Percentiles rank a stretch among this genome's conserved stretches.
Conservation (phyloP, 1,140 invertebrate species). For the Lepidurus apus region DNA sequence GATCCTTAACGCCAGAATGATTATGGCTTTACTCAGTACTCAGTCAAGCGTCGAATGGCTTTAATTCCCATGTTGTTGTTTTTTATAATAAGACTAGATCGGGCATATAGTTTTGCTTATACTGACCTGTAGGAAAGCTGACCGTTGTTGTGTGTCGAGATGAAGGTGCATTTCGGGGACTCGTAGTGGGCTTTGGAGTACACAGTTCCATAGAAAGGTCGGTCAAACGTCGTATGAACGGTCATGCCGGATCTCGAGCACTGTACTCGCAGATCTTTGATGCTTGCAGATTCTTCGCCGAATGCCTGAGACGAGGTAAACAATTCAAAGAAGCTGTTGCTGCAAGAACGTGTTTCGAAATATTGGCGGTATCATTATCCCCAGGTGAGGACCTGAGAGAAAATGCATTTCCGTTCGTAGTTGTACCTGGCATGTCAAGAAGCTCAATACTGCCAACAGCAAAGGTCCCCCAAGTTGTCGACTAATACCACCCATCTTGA, state of each 20-base stretch:
- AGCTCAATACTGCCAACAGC: not conserved
- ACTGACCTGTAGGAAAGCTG: slow-evolving; percentile 31
- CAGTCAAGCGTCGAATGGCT: not conserved
- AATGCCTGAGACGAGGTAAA: not conserved
- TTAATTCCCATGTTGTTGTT: not conserved
- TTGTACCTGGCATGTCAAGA: not conserved
- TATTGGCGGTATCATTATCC: too few relatives aligned
- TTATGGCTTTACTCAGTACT: not conserved
- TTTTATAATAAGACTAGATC: not conserved
- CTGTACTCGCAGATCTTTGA: slow-evolving; percentile 31
- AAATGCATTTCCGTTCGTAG: not conserved
- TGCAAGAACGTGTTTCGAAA: not conserved
- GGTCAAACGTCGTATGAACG: slow-evolving; percentile 33
- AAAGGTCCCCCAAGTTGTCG: not conserved
- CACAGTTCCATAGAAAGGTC: slow-evolving; percentile 34
- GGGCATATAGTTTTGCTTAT: not conserved
- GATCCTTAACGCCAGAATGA: not conserved
- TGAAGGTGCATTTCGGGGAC: slow-evolving; percentile 31
- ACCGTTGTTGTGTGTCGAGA: slow-evolving; percentile 30
- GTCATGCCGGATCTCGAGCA: slow-evolving; percentile 39
- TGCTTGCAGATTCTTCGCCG: slow-evolving; percentile 9
- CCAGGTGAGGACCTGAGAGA: not conserved
- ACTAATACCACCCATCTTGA: not conserved
- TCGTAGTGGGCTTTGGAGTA: slow-evolving; percentile 34
- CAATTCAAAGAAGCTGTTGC: slow-evolving; percentile 1